Conservation (phyloP, 2,888 invertebrate genomes). For the Acanthococcus lagerstroemiae region DNA sequence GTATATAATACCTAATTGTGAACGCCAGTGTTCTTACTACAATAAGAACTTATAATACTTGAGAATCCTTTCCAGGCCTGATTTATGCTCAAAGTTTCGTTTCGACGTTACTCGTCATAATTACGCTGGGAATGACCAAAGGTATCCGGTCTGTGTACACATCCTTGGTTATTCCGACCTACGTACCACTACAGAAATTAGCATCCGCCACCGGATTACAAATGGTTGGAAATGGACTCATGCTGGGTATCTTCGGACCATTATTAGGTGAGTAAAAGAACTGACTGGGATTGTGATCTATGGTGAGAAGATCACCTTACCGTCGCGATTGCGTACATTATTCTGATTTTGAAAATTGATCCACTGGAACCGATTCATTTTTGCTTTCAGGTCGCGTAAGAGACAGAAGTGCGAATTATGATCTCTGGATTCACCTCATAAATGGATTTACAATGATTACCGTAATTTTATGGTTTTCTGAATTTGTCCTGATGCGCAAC, state of each 20-base stretch:
- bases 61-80: constrained; percentile 43
- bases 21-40: no score
- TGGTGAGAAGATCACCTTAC: no score
- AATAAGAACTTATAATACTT: neutral
- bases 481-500: constrained; percentile 1
- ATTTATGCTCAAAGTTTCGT: constrained; percentile 41
- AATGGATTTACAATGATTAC: constrained; percentile 20
- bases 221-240: constrained; percentile 54
- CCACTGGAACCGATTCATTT: neutral
- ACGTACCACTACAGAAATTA: constrained; percentile 56
- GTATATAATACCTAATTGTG: constrained; percentile 40
- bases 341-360: neutral
- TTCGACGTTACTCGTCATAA: constrained; percentile 45
- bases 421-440: constrained; percentile 13
- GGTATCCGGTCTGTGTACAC: constrained; percentile 60
- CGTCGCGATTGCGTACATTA: no score
- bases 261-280: constrained; percentile 14
- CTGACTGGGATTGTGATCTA: neutral
- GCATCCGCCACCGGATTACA: constrained; percentile 60
- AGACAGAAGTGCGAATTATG: constrained; percentile 5
- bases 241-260: constrained; percentile 34
- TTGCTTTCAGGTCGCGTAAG: constrained; percentile 1
- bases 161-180: constrained; percentile 56
- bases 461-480: constrained; percentile 6
- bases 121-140: constrained; percentile 55